Percentiles rank a stretch among this genome's conserved stretches.
Evolutionary conservation across 1,140 invertebrate genomes (phyloP).

Genomic region (Laupala kohalensis): DNA sequence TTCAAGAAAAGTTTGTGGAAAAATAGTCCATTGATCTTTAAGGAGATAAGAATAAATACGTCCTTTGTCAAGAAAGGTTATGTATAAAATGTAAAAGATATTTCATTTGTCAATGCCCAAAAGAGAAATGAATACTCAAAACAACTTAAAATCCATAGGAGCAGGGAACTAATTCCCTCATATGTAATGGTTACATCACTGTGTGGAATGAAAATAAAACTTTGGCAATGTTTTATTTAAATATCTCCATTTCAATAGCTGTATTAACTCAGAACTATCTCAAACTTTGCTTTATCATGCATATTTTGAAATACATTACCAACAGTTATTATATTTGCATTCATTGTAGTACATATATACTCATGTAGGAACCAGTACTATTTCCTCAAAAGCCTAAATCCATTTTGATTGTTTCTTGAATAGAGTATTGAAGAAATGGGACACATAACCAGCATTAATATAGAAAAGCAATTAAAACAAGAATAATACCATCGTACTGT

Average conservation of each 20-base stretch:
- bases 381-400: neutral
- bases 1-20: neutral
- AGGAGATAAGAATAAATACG: neutral
- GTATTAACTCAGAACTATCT: neutral
- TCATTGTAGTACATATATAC: neutral
- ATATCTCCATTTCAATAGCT: neutral
- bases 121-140: neutral
- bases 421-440: neutral
- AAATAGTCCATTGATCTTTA: neutral
- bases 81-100: neutral
- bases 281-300: neutral
- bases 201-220: neutral
- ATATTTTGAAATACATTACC: neutral
- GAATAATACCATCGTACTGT: neutral
- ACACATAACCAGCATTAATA: neutral
- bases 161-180: neutral
- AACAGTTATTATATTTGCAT: neutral
- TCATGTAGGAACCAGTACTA: neutral
- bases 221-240: neutral
- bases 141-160: neutral
- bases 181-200: neutral
- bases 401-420: neutral
- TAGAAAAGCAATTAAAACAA: neutral
- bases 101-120: neutral
- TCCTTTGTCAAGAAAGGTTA: neutral